Conservation (phyloP, 2,113 vertebrate genomes). For the Oncorhynchus keta region DNA sequence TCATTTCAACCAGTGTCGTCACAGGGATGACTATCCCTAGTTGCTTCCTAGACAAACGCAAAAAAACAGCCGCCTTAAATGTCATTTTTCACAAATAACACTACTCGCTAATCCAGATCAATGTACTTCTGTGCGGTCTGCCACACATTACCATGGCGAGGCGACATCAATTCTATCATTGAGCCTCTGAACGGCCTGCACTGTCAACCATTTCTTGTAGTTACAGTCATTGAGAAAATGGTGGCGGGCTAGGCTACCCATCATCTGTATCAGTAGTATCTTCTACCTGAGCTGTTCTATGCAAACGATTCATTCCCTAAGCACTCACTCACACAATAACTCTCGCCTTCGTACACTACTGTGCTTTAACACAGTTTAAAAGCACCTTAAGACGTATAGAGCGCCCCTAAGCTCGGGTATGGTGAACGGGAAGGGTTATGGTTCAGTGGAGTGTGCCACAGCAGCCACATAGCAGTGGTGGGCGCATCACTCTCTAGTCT, state of each 20-base stretch:
- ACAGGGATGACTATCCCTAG: not conserved
- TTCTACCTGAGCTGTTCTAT: constrained; percentile 24
- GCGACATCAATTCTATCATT: not conserved
- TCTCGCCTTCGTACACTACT: not conserved
- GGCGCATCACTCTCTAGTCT: constrained; percentile 50
- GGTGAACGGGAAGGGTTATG: constrained; percentile 32
- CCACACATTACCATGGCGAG: no score
- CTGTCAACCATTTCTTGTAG: not conserved
- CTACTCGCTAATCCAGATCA: not conserved
- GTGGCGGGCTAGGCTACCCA: constrained; percentile 21
- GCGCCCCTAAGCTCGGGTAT: constrained; percentile 24
- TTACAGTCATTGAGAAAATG: constrained; percentile 13
- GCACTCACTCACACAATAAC: not conserved
- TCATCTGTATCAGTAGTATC: constrained; percentile 19
- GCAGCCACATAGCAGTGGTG: constrained; percentile 46
- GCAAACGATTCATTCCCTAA: not conserved
- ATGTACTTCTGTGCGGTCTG: not conserved
- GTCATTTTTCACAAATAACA: not conserved
- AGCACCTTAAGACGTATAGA: not conserved
- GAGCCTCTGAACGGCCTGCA: not conserved
- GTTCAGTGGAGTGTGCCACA: constrained; percentile 51
- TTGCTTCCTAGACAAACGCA: not conserved
- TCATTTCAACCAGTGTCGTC: not conserved
- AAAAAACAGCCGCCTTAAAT: not conserved
- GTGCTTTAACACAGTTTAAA: not conserved